Percentiles rank a stretch among this genome's conserved stretches.
Evolutionary conservation across 2,113 vertebrate genomes (phyloP).

Genomic region (Syngnathus typhle): DNA sequence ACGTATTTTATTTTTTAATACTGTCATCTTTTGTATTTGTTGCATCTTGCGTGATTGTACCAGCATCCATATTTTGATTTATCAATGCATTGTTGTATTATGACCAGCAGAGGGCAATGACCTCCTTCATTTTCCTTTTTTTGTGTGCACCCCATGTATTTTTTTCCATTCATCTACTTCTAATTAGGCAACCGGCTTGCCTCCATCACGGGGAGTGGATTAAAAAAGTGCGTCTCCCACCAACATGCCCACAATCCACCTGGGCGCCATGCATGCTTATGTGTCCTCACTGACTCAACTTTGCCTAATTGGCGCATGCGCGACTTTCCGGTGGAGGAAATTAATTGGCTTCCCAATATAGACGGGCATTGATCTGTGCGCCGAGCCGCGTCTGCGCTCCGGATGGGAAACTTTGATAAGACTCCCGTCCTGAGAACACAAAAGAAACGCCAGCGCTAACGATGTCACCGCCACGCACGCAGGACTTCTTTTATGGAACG

Average conservation of each 20-base stretch:
- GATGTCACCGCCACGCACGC: conserved; percentile 6
- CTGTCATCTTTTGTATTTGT: background rate
- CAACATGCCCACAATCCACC: conserved; percentile 6
- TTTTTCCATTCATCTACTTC: background rate
- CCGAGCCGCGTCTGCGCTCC: background rate
- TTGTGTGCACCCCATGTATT: background rate
- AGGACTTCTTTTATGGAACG: conserved; percentile 11
- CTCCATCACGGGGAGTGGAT: conserved; percentile 10
- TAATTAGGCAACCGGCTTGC: background rate
- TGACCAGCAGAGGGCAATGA: conserved; percentile 58
- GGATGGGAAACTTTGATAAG: conserved; percentile 32
- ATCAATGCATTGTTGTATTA: background rate
- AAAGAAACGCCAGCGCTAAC: conserved; percentile 25
- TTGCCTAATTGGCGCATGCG: conserved; percentile 1
- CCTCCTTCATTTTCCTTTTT: background rate
- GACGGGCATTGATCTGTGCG: conserved; percentile 37
- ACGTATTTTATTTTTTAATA: too few relatives aligned
- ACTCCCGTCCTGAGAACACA: conserved; percentile 19
- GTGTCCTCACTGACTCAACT: conserved; percentile 14
- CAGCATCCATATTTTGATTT: background rate
- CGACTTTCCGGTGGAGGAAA: conserved; percentile 22
- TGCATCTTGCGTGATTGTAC: background rate
- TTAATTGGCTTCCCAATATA: conserved; percentile 41
- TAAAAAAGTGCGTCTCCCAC: conserved; percentile 28
- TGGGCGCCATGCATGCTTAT: background rate